A percentile compares a stretch with the other conserved stretches of the same genome.
phyloP scores from a whole-genome alignment of 2,113 vertebrate species.

The Gymnarchus niloticus region DNA sequence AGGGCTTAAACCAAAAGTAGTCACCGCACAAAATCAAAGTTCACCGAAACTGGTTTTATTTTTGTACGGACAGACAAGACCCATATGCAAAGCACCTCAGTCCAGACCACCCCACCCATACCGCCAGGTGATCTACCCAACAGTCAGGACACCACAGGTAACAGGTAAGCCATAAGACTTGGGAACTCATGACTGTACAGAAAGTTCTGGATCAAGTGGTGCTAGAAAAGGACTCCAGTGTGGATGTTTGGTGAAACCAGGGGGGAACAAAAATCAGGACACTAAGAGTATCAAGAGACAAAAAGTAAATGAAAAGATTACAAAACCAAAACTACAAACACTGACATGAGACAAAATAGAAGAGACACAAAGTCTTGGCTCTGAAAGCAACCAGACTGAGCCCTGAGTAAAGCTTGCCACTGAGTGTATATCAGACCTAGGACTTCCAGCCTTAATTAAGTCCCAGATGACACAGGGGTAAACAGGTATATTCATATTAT shows the following conservation, averaged over 20 bases:
- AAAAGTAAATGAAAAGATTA: too few species aligned
- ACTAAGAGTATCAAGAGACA: too few species aligned
- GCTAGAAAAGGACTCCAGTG: background rate
- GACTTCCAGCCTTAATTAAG: background rate
- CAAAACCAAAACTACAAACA: background rate
- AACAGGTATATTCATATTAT: background rate
- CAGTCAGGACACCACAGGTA: background rate
- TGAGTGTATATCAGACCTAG: background rate
- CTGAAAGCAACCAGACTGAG: background rate
- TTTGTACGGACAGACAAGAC: background rate
- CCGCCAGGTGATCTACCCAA: background rate
- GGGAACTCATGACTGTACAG: background rate
- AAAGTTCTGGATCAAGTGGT: background rate
- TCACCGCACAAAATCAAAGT: background rate
- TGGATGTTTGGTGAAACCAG: background rate
- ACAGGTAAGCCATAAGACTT: background rate
- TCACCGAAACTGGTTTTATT: background rate
- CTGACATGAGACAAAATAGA: background rate
- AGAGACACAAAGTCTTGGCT: background rate
- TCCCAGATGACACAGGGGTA: background rate
- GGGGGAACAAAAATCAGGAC: conserved; percentile 2
- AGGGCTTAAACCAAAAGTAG: background rate
- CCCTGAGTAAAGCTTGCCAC: too few species aligned
- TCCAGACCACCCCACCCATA: background rate
- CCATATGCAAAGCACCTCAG: background rate